phyloP scores from a whole-genome alignment of 2,888 invertebrate genomes.

The Proisotoma minuta region DNA sequence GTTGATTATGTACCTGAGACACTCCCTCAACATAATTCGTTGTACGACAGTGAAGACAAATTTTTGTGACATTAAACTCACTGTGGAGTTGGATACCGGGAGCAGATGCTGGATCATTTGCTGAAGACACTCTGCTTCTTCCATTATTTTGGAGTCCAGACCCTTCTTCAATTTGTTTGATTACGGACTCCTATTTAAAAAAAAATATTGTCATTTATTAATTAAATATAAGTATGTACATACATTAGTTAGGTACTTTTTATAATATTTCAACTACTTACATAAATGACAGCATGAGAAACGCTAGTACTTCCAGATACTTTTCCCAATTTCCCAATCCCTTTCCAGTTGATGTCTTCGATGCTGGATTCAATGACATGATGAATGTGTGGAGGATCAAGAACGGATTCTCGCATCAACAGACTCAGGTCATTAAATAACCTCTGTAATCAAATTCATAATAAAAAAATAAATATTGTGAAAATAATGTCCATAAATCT shows the following conservation, averaged over 20 bases:
- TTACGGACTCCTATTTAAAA: constrained; percentile 27
- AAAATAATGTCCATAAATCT: too few relatives aligned
- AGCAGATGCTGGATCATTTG: not conserved
- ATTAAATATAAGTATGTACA: not conserved
- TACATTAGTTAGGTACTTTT: not conserved
- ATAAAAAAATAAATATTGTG: not conserved
- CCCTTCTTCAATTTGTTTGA: constrained; percentile 24
- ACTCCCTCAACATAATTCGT: constrained; percentile 41
- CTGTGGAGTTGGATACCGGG: constrained; percentile 24
- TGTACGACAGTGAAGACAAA: constrained; percentile 43
- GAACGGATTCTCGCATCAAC: constrained; percentile 37
- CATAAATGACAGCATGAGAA: constrained; percentile 13
- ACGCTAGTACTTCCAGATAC: constrained; percentile 14
- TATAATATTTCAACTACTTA: too few relatives aligned
- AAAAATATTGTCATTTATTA: constrained; percentile 1
- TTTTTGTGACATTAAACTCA: constrained; percentile 43
- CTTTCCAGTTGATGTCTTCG: constrained; percentile 25
- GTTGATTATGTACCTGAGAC: constrained; percentile 28
- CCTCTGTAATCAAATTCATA: constrained; percentile 34
- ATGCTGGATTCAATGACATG: constrained; percentile 30
- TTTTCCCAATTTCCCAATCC: constrained; percentile 22
- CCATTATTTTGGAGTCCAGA: not conserved
- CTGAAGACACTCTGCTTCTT: not conserved
- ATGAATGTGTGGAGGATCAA: constrained; percentile 40
- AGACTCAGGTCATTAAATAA: constrained; percentile 40